Percentiles rank a stretch among this genome's conserved stretches.
Conservation (phyloP, 1,140 invertebrate species). For the Harpegnathos saltator region DNA sequence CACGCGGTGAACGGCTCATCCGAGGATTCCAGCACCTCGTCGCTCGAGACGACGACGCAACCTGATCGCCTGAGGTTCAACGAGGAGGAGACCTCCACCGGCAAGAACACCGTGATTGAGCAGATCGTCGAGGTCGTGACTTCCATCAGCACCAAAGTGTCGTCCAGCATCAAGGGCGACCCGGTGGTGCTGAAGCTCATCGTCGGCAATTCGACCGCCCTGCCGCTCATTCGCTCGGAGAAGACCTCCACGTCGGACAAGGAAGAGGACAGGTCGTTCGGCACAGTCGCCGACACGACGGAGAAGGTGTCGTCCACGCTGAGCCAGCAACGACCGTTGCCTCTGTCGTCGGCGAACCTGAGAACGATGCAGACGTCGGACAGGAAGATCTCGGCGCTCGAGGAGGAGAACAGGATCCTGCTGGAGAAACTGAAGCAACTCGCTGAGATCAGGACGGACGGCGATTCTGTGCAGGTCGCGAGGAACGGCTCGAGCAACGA, state of each 20-base stretch:
- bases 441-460: constrained; percentile 70
- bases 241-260: not conserved
- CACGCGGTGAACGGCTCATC: constrained; percentile 13
- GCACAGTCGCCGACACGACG: not conserved
- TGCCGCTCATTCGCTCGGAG: constrained; percentile 45
- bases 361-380: constrained; percentile 73
- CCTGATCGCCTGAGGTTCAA: not conserved
- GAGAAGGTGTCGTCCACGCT: constrained; percentile 22
- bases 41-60: not conserved
- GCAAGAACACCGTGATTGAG: constrained; percentile 66
- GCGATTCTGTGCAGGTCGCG: constrained; percentile 51
- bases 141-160: constrained; percentile 83
- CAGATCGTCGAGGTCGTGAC: constrained; percentile 84
- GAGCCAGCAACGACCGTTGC: constrained; percentile 12
- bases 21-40: not conserved
- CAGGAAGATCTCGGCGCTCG: constrained; percentile 75
- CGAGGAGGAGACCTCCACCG: not conserved
- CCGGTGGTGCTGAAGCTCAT: constrained; percentile 77
- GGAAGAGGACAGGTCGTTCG: constrained; percentile 61
- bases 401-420: constrained; percentile 73
- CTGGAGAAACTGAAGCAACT: constrained; percentile 78
- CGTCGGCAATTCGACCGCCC: constrained; percentile 71
- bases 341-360: constrained; percentile 7
- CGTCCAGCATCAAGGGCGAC: constrained; percentile 77
- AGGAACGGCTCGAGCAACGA: constrained; percentile 54